A percentile compares a stretch with the other conserved stretches of the same genome.
Evolutionary conservation across 2,113 vertebrate species (phyloP).

Genomic region (Rattus rattus): DNA sequence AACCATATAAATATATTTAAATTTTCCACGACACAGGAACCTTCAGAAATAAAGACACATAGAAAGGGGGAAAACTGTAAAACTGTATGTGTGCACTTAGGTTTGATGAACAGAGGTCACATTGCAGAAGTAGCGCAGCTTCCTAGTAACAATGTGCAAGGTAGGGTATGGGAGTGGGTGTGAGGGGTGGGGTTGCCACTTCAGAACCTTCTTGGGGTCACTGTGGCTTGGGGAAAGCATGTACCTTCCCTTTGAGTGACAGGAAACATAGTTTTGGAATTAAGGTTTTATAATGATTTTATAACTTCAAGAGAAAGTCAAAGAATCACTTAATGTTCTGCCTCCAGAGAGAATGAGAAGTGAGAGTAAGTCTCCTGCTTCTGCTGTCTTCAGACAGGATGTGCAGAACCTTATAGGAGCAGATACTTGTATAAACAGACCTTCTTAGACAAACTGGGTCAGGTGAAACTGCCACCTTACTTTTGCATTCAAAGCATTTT

Average conservation of each 20-base stretch:
- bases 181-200: background rate
- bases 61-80: background rate
- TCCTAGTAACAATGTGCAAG: background rate
- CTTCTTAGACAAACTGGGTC: background rate
- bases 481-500: constrained; percentile 16
- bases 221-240: background rate
- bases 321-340: background rate
- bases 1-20: background rate
- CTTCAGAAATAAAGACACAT: background rate
- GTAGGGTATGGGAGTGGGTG: background rate
- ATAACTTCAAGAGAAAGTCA: background rate
- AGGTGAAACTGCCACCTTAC: background rate
- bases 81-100: background rate
- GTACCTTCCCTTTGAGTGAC: background rate
- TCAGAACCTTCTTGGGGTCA: background rate
- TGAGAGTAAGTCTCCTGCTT: background rate
- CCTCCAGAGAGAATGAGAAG: background rate
- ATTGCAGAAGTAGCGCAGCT: background rate
- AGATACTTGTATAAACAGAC: background rate
- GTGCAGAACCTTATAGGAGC: background rate
- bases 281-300: background rate
- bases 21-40: background rate
- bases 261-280: too few species aligned
- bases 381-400: background rate
- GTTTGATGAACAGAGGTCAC: background rate